Conservation (phyloP, 2,797 vertebrate genomes). For the Spea hammondii region DNA sequence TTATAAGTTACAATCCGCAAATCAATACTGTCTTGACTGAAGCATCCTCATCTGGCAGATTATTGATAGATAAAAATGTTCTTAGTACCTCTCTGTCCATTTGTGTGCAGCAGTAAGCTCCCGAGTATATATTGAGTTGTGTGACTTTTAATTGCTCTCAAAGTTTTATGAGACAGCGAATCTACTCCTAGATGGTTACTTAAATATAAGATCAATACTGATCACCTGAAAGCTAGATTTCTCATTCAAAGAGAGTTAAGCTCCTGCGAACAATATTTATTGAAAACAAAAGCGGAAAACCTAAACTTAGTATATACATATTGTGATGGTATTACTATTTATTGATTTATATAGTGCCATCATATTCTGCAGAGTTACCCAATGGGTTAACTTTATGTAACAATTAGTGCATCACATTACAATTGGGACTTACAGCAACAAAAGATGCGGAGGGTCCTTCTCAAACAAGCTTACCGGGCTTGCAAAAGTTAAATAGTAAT, state of each 20-base stretch:
- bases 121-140: neutral
- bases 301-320: too few relatives aligned
- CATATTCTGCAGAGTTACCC: too few relatives aligned
- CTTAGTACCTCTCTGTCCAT: neutral
- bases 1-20: constrained; percentile 33
- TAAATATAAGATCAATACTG: neutral
- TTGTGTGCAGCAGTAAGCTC: neutral
- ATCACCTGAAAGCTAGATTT: neutral
- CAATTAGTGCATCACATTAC: too few relatives aligned
- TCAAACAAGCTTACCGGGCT: too few relatives aligned
- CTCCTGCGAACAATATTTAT: neutral
- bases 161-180: neutral
- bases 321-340: too few relatives aligned
- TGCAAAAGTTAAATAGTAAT: too few relatives aligned
- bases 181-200: neutral
- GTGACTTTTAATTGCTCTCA: neutral
- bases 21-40: constrained; percentile 28
- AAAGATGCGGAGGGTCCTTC: too few relatives aligned
- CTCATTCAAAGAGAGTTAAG: neutral
- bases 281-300: neutral
- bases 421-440: too few relatives aligned
- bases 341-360: too few relatives aligned
- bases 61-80: constrained; percentile 37
- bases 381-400: too few relatives aligned
- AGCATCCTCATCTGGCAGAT: constrained; percentile 19